These are phyloP conservation scores for Drosophila ironensis DNA, from an alignment of 1,140 invertebrate species.

Conservation along the genomic window DNA sequence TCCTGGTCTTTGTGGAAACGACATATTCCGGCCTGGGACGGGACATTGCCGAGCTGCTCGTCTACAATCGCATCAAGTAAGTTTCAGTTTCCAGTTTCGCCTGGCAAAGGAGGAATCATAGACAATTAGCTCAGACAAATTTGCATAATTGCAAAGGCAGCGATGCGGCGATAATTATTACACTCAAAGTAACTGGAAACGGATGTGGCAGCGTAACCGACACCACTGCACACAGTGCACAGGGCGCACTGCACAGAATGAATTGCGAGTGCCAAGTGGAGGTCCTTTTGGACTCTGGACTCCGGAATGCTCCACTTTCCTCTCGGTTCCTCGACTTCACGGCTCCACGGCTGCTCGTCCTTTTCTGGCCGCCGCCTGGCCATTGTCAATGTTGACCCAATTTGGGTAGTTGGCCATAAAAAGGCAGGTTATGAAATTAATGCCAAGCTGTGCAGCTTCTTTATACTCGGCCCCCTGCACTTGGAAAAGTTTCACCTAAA, in stretches of 20 bases:
- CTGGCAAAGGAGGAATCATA: constrained; percentile 53
- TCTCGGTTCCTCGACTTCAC: neutral
- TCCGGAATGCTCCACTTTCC: constrained; percentile 14
- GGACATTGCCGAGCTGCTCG: constrained; percentile 95
- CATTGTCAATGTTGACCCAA: constrained; percentile 80
- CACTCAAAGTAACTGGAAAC: constrained; percentile 62
- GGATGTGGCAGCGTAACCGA: constrained; percentile 68
- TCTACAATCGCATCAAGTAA: constrained; percentile 96
- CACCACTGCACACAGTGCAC: constrained; percentile 24
- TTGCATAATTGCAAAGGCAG: constrained; percentile 73
- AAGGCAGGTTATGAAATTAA: constrained; percentile 79
- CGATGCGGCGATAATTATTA: constrained; percentile 67
- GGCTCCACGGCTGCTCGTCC: neutral
- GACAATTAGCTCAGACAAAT: constrained; percentile 72
- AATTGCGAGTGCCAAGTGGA: constrained; percentile 49
- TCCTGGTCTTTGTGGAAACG: constrained; percentile 97
- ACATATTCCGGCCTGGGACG: constrained; percentile 94
- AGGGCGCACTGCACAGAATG: constrained; percentile 11
- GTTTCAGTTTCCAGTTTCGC: no score
- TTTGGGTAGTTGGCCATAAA: constrained; percentile 74
- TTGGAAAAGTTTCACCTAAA: neutral
- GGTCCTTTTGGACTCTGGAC: constrained; percentile 41
- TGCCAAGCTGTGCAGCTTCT: constrained; percentile 40
- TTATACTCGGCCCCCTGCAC: neutral
- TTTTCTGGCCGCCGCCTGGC: constrained; percentile 24